Evolutionary conservation across 2,888 invertebrate genomes (phyloP), one percentile per base, ranked within the genome.

Genomic region (Asteroscopus sphinx): DNA sequence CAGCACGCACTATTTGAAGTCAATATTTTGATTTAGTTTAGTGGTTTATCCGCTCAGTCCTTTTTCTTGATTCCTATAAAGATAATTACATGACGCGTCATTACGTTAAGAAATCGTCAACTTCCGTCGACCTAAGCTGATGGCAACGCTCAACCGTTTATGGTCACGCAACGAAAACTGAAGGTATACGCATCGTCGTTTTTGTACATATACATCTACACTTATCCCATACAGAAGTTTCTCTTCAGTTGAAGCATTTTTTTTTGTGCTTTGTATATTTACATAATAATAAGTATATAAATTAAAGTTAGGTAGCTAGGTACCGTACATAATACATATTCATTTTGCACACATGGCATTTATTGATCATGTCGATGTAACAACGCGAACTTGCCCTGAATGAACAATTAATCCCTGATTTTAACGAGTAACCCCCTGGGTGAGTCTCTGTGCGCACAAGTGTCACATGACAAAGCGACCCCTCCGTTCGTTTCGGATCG

Each of bases 391-490:
- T 78, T 73, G 73, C 68, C 77, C 66, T 83, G 83, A 88, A 90
- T 86, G 83, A 81, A 86, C 85, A 90, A 90, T 90, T 87, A 89
- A 87, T 85, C 78, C 80, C 79, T 78, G 84, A 87, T 88, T 87
- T 85, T 88, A 89, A 89, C 88, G 87, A 89, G 85, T 84, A 88
- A 85, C 89, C 89, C 91, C 88, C 87, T 81, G 86, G 86, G 88
- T 80, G 82, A 86, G 87, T 81, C 82, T 81, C 82, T 81, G 81
- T 82, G 86, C 87, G 89, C 89, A 91, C 93, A 91, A 93, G 93
- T 93, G 93, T 93, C 92, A 88, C 86, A 90, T 92, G 88, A 93
- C 91, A 92, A 90, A 88, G 87, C 89, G 87, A 91, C 91, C 92
- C 92, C 88, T 89, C 85, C 79, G 81, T 81, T 84, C 81, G 82